Conservation (phyloP, 2,888 invertebrate genomes). For the Cheilosia grossa region DNA sequence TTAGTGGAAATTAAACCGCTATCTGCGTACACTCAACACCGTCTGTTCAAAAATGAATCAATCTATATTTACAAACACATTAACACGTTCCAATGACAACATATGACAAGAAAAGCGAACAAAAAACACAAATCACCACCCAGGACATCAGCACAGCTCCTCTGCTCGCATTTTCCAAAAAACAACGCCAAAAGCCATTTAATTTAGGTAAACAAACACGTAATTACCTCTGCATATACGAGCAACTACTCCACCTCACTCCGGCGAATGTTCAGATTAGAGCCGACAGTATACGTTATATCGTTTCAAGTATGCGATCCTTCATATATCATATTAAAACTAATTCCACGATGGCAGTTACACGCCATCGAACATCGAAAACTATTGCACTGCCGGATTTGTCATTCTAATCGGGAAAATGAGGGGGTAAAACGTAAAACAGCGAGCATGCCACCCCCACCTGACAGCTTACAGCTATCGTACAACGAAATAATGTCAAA, state of each 20-base stretch:
- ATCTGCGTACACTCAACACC: conserved; percentile 62
- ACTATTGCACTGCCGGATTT: conserved; percentile 40
- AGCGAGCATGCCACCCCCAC: background rate
- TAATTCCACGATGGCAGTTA: conserved; percentile 61
- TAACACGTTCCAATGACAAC: conserved; percentile 53
- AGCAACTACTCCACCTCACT: conserved; percentile 23
- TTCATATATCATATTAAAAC: conserved; percentile 59
- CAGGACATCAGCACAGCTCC: conserved; percentile 10
- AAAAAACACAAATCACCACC: conserved; percentile 1
- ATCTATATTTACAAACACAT: conserved; percentile 71
- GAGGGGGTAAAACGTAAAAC: background rate
- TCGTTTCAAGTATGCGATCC: conserved; percentile 56
- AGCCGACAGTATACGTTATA: background rate
- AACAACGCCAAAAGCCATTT: conserved; percentile 62
- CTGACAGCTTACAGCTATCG: too few relatives aligned
- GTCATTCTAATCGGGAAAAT: conserved; percentile 16
- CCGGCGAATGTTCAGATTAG: conserved; percentile 34
- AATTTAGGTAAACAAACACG: conserved; percentile 73
- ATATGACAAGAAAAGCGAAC: conserved; percentile 40
- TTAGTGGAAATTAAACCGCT: conserved; percentile 64
- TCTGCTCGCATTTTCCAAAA: background rate
- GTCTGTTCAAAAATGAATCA: conserved; percentile 70
- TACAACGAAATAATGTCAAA: conserved; percentile 9
- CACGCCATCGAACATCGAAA: conserved; percentile 42
- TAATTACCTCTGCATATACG: conserved; percentile 54